Evolutionary conservation across 1,140 invertebrate species (phyloP), one percentile per base, ranked within the genome.

Genomic region (Papilio polytes): DNA sequence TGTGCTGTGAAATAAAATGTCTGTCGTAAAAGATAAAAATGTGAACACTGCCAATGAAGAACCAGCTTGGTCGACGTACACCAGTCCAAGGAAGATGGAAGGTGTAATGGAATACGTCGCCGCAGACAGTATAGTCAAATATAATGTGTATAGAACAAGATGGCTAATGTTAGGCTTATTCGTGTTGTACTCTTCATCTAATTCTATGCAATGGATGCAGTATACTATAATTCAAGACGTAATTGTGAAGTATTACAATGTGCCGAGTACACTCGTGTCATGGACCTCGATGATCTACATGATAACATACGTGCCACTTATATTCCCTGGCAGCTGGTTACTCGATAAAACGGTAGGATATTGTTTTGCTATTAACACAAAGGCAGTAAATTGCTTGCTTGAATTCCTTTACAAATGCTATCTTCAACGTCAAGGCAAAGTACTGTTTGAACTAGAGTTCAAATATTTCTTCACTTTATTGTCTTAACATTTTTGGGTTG

Each of bases 181-280:
- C 8, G 56, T 80, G 26, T 18, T 77, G n/a, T 74, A 51, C n/a
- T 82, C 81, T 1, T 26, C 72, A 12, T 76, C 78, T 9, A 74
- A 74, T 15, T 74, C 53, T 0, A 74, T 74, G 72, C 81, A 79
- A 26, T 51, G 73, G 73, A 31, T 73, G 41, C 78, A 80, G 73
- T 82, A 82, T 46, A 70, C 81, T 3, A 82, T 82, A 41, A 82
- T 82, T 10, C 81, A 82, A 78, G 78, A 82, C 15, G 20, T 80
- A 1, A 44, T 80, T n/a, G 73, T 48, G 59, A 74, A 20, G 44
- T 82, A 82, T n/a, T 82, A 82, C 13, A 73, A 73, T 13, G 78
- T 74, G 44, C 26, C 44, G 48, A 48, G 77, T 26, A 56, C n/a
- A 1, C 22, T 48, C 1, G 81, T 82, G 8, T 48, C 53, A 12